A percentile compares a stretch with the other conserved stretches of the same genome.
Evolutionary conservation across 1,140 invertebrate genomes (phyloP).

Genomic region (Heliconius melpomene): DNA sequence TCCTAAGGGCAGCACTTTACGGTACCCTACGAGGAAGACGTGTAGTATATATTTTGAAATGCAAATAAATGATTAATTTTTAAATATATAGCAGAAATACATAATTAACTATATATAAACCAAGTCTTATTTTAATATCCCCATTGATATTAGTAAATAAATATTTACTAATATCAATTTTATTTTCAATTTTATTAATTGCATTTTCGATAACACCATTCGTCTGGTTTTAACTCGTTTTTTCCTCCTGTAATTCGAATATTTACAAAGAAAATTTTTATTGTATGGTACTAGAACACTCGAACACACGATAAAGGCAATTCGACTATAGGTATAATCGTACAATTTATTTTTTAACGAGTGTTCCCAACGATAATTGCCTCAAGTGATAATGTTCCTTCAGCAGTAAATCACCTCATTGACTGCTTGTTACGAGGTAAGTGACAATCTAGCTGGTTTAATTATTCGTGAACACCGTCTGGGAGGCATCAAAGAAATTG

Average conservation of each 20-base stretch:
- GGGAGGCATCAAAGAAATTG: constrained; percentile 35
- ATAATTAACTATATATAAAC: neutral
- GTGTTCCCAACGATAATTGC: neutral
- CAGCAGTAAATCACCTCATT: constrained; percentile 21
- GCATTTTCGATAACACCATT: neutral
- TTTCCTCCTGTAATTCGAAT: too few relatives aligned
- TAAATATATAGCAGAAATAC: neutral
- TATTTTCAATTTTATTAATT: too few relatives aligned
- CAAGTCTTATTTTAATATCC: neutral
- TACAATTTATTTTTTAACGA: neutral
- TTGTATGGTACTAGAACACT: neutral
- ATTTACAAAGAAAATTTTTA: too few relatives aligned
- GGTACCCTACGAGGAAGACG: too few relatives aligned
- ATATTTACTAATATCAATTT: too few relatives aligned
- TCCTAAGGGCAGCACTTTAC: neutral
- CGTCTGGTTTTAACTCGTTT: neutral
- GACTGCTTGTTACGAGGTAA: constrained; percentile 27
- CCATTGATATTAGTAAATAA: neutral
- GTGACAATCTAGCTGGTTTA: constrained; percentile 31
- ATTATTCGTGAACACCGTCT: constrained; percentile 36
- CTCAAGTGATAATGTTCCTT: constrained; percentile 14
- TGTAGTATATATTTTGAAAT: too few relatives aligned
- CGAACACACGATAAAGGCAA: neutral
- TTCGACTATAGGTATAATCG: neutral
- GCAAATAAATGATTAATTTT: neutral